These are phyloP conservation scores for Danaus plexippus DNA, from an alignment of 1,140 invertebrate species.

Conservation along the genomic window DNA sequence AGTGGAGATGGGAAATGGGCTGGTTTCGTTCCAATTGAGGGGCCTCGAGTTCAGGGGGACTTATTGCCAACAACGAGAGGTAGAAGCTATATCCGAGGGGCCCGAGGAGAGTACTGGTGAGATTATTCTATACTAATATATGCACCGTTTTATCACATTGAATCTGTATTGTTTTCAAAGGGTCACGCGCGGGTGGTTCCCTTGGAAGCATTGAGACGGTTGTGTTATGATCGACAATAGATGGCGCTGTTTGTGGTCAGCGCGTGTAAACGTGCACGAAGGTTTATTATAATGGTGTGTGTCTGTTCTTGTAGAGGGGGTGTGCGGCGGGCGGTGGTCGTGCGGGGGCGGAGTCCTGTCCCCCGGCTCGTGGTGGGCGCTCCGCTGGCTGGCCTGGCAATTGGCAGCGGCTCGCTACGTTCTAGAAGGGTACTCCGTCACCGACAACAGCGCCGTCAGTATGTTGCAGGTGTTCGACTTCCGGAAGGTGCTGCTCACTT, in stretches of 20 bases:
- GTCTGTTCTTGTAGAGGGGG: conserved; percentile 77
- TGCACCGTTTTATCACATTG: too few relatives aligned
- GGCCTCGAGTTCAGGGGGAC: conserved; percentile 98
- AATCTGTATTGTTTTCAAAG: too few relatives aligned
- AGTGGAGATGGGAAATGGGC: conserved; percentile 97
- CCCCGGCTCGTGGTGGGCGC: conserved; percentile 96
- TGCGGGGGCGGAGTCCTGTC: conserved; percentile 88
- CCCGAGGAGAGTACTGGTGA: conserved; percentile 91
- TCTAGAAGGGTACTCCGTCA: conserved; percentile 97
- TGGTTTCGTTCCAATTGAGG: conserved; percentile 98
- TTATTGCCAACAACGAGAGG: conserved; percentile 98
- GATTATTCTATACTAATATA: conserved; percentile 4
- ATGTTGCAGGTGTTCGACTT: conserved; percentile 99
- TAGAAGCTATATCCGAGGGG: conserved; percentile 98
- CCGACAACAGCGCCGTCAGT: conserved; percentile 95
- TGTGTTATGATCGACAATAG: too few relatives aligned
- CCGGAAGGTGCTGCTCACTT: conserved; percentile 95
- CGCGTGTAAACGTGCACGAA: too few relatives aligned
- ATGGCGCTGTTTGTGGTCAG: too few relatives aligned
- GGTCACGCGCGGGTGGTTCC: too few relatives aligned
- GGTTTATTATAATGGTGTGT: too few relatives aligned
- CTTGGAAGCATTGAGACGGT: too few relatives aligned
- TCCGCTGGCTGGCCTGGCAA: conserved; percentile 99
- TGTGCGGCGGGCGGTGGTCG: conserved; percentile 42
- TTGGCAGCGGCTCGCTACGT: conserved; percentile 95